Base-by-base conservation (phyloP, 2,888 invertebrate genomes). In the Brachyopa scutellaris region DNA sequence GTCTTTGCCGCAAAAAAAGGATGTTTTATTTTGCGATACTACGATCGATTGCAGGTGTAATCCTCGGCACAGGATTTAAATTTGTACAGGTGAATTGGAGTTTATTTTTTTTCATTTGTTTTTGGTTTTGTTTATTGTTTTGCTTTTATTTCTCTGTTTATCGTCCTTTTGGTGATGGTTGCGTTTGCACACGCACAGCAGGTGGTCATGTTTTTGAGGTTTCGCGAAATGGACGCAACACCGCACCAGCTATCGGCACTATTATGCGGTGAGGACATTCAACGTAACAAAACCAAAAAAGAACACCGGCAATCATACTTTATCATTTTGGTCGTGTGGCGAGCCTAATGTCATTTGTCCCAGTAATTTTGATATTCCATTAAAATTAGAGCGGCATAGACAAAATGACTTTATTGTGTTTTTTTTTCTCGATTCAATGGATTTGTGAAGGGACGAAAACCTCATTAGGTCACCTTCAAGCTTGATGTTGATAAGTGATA, bases 31-130 rank as follows among this genome's bases (percentile, higher is more conserved):
- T 82, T 70, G 76, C 76, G 64, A 80, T 80, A 74, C 55, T 33
- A 69, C 72, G 72, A 78, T 74, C 67, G 70, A 82, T 77, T 67
- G 82, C 82, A 82, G 82, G 82, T 82, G 82, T 82, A 82, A 72
- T 77, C 77, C 76, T 66, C 61, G 59, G 82, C 76, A 66, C 82
- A 82, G 82, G 82, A 82, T 82, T 82, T 82, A 82, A 82, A 82
- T 77, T 82, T 62, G 82, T 82, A 82, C 82, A 82, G 82, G 82
- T 82, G 82, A 82, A 69, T 70, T 53, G 42, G 62, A 57, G 47
- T 64, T 66, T 15, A 15, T 40, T 9, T 49, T 31, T 11, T 72
- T 40, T 55, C 11, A 31, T 45, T 53, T 13, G 7, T 15, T 40
- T 45, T 53, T 13, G 9, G 19, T 33, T 59, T 53, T 8, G 13